These are phyloP conservation scores for Xenus cinereus DNA, from an alignment of 2,113 vertebrate genomes.

Conservation along the genomic window DNA sequence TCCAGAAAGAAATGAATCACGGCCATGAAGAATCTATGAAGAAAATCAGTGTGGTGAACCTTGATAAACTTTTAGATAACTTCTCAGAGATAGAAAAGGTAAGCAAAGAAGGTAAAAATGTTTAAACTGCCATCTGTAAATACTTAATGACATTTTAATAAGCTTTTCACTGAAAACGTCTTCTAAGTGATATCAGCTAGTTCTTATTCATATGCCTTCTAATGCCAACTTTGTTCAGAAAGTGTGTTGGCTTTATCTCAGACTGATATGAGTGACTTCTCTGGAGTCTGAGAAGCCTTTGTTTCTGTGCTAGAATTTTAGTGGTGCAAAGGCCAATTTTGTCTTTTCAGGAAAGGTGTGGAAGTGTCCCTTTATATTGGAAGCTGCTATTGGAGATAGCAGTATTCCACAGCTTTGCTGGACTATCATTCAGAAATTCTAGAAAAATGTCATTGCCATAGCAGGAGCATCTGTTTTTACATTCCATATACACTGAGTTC, in stretches of 20 bases:
- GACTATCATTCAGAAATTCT: not conserved
- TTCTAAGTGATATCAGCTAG: not conserved
- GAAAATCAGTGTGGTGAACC: conserved; percentile 72
- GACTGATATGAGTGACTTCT: not conserved
- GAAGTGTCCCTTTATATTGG: not conserved
- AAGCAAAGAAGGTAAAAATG: not conserved
- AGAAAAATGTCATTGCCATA: not conserved
- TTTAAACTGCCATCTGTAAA: not conserved
- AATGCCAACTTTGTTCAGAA: not conserved
- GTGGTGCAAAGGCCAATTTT: not conserved
- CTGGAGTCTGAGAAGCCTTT: not conserved
- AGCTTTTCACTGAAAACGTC: not conserved
- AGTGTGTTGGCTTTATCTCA: not conserved
- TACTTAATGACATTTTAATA: not conserved
- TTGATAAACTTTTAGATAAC: conserved; percentile 80
- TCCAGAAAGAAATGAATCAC: conserved; percentile 38
- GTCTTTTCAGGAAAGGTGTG: not conserved
- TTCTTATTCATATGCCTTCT: not conserved
- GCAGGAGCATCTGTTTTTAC: not conserved
- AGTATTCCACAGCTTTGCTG: not conserved
- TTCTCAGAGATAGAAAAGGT: conserved; percentile 88
- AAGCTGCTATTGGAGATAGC: not conserved
- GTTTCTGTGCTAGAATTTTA: not conserved
- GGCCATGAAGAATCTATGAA: conserved; percentile 46
- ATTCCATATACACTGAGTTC: not conserved